Percentiles rank a stretch among this genome's conserved stretches.
Evolutionary conservation across 2,888 invertebrate species (phyloP).

Genomic region (Cyclophora punctaria): DNA sequence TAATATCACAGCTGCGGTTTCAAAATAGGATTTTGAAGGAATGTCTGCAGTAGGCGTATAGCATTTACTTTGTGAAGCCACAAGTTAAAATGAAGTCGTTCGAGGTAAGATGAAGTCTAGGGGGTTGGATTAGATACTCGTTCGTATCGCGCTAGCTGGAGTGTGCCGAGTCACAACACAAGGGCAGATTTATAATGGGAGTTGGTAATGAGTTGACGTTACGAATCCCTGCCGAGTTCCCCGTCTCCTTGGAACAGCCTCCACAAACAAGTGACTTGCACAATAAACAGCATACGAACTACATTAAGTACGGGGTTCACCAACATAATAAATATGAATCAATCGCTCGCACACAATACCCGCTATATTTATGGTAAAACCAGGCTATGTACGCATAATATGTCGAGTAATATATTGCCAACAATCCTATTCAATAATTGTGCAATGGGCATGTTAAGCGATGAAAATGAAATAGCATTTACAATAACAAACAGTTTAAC

Average conservation of each 20-base stretch:
- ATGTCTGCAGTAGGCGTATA: no score
- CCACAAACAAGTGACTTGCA: slow-evolving; percentile 19
- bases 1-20: no score
- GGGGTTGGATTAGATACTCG: not conserved
- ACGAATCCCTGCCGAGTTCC: slow-evolving; percentile 23
- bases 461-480: not conserved
- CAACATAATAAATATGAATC: not conserved
- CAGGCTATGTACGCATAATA: no score
- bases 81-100: no score
- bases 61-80: no score
- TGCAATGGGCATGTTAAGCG: not conserved
- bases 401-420: no score
- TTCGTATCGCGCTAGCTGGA: slow-evolving; percentile 2
- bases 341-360: no score
- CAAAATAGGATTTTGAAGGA: no score
- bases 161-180: slow-evolving; percentile 4
- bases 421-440: no score
- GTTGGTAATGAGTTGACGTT: slow-evolving; percentile 19
- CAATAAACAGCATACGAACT: slow-evolving; percentile 4
- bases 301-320: not conserved
- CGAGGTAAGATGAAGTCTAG: no score
- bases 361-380: no score
- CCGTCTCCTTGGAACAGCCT: slow-evolving; percentile 20
- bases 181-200: slow-evolving; percentile 15
- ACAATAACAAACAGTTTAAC: not conserved